Base-by-base conservation (phyloP, 2,888 invertebrate species). In the Argyresthia albistria region DNA sequence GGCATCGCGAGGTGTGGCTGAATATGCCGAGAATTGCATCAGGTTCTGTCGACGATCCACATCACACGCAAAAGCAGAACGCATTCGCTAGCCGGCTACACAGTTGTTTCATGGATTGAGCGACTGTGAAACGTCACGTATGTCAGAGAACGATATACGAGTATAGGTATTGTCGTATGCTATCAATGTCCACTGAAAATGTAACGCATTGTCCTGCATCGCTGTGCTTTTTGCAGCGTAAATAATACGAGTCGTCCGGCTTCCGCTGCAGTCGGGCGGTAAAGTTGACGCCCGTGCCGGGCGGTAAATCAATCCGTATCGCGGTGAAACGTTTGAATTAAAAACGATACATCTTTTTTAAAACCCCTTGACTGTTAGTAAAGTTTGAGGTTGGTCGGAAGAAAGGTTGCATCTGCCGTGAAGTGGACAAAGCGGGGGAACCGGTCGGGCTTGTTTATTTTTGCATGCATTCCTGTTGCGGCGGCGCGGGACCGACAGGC, bases 391-490 rank as follows among this genome's bases (percentile, higher is more conserved):
- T 43, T 39, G 42, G 25, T 6, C 3, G 25, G 54, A 10, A 49
- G 51, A 51, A 46, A 45, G 52, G 39, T 46, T 52, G 50, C 52
- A 53, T 50, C 51, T 49, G 70, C 67, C 62, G 69, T 60, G 58
- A 59, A 66, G 67, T 63, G 73, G 69, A 73, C 75, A 71, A 75
- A 73, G 80, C 74, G 70, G 75, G 72, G 60, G 65, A 80, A 84
- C 87, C 76, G 73, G 87, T 84, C 69, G 64, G 58, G 73, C 83
- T 79, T 74, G 86, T 86, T 86, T 87, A 84, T 86, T 86, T 55
- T 86, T 84, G 84, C 87, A 84, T 79, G 75, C 83, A 86, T 87
- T 86, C 86, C 82, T 70, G 75, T 59, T 72, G 76, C 80, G 80
- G 73, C 69, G 11, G 37, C 11, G 54, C 35, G 37, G 37, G 75